Evolutionary conservation across 2,888 invertebrate genomes (phyloP), one percentile per base, ranked within the genome.

Genomic region (Erebia ligea): DNA sequence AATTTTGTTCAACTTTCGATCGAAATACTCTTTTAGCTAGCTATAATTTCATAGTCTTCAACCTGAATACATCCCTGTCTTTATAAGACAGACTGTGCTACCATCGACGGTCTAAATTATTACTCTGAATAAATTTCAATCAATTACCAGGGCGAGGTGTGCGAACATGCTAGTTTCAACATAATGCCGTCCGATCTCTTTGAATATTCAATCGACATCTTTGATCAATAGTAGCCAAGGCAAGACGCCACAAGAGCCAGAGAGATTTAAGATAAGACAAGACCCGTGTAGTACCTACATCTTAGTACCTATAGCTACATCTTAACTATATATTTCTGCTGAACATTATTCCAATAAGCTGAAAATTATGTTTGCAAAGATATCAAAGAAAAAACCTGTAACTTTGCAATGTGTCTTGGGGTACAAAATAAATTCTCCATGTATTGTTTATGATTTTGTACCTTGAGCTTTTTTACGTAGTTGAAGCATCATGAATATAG

Each of bases 101-200:
- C 78, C 78, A 81, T 82, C 75, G 78, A 77, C 73, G 80, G 81
- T 80, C 79, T 78, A 83, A 85, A 83, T 85, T 81, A 84, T 84
- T 84, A 79, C 83, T 86, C 80, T 87, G 90, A 88, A 90, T 90
- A 88, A 85, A 89, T 90, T 89, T 89, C 88, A 90, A 90, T 90
- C 88, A 89, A 90, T 90, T 90, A 90, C 76, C 78, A 77, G 83
- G 81, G 80, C 80, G 81, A 85, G 86, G 84, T 82, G 81, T 79
- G 77, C 78, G 77, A 79, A 79, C 81, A 80, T 80, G 84, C 83
- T 82, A 82, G 87, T 86, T 86, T 77, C 78, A 80, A 81, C 83
- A 82, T 86, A 84, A 86, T 84, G 81, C 83, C 78, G 84, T 83
- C 85, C 85, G 83, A 82, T 81, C 84, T 86, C 82, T 84, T 82